Base-by-base conservation (phyloP, 2,797 vertebrate species). In the Netta rufina region DNA sequence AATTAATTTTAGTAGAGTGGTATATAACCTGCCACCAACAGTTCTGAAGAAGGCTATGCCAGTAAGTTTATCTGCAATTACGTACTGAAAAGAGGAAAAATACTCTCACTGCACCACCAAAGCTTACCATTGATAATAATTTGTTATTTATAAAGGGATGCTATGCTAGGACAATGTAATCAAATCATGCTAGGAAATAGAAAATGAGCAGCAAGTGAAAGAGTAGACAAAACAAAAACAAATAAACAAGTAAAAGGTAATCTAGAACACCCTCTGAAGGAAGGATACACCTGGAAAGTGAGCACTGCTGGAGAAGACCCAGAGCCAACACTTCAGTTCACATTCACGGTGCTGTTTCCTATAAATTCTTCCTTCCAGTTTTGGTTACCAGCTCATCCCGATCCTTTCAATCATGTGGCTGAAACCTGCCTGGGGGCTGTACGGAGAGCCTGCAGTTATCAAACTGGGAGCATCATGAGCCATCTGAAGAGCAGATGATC, bases 401-500 rank as follows among this genome's bases (percentile, higher is more conserved):
- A 24, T 24, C 7, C 47, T 49, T 49, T 49, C 22, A 49, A 13
- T 22, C 21, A 22, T 47, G 47, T 21, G 13, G 47, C 47, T 49
- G 47, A 49, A 49, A 25, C 47, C 47, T 49, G 47, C 47, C 47
- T 49, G 22, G 47, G 12, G 47, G 47, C 47, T 49, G 47, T 49
- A 24, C 9, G 67, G 76, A 61, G 69, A 90, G 65, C 85, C 85
- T 49, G 39, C 49, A 93, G 83, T 88, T 96, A 88, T 21, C 61
- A 74, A 88, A 80, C 69, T 5, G 5, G 17, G 51, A 66, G 33
- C 32, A 39, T 62, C 62, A 58, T 0, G 0, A 69, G 70, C 66
- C 61, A 28, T 70, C 89, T 84, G 65, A 58, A 72, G 93, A 54
- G 75, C 38, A 58, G n/a, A 54, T 18, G 11, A 15, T 41, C 56